phyloP scores from a whole-genome alignment of 2,888 invertebrate genomes.

The Steromphala cineraria region DNA sequence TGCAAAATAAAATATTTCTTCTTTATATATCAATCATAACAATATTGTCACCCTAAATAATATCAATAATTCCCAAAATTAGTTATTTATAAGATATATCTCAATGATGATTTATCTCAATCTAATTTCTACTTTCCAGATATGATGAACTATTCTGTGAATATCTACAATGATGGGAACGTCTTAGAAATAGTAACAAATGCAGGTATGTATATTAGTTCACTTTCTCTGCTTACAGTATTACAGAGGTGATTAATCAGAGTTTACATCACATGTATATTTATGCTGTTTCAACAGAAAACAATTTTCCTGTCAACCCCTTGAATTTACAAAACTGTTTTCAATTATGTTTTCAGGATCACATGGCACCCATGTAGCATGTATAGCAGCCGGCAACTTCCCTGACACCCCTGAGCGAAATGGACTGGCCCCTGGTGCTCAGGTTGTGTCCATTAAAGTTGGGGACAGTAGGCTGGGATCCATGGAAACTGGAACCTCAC shows the following conservation, averaged over 20 bases:
- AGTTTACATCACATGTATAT: not conserved
- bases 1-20: no score
- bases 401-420: conserved; percentile 90
- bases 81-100: no score
- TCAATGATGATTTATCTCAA: no score
- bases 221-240: not conserved
- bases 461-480: conserved; percentile 92
- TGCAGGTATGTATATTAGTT: conserved; percentile 82
- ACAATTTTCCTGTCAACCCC: not conserved
- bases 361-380: conserved; percentile 98
- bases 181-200: conserved; percentile 93
- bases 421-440: conserved; percentile 97
- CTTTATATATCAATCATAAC: no score
- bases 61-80: no score
- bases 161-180: conserved; percentile 93
- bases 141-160: conserved; percentile 88
- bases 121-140: conserved; percentile 66
- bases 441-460: conserved; percentile 92
- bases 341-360: conserved; percentile 80
- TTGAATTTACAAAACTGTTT: not conserved
- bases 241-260: not conserved
- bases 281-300: not conserved
- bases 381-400: conserved; percentile 94
- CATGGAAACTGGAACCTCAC: conserved; percentile 97
- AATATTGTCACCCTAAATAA: no score